Evolutionary conservation across 2,113 vertebrate genomes (phyloP), one percentile per base, ranked within the genome.

Genomic region (Hippocampus guttulatus): DNA sequence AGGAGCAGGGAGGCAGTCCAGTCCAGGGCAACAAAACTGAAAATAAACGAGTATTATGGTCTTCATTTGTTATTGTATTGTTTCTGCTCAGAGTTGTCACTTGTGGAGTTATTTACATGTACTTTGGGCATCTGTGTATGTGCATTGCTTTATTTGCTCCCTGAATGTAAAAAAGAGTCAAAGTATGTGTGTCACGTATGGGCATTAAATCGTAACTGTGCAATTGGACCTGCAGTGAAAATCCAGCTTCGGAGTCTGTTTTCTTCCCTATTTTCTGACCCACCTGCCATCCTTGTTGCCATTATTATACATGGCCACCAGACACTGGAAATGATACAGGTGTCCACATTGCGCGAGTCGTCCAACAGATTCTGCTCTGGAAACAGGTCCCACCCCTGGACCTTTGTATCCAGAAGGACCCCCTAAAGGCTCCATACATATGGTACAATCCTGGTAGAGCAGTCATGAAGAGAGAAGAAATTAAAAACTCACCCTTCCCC

Each of bases 261-360:
- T 61, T 7, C 58, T 18, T 18, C 2, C 18, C 57, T 30, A 60
- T 33, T 11, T 5, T 14, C n/a, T 10, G 15, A 70, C 75, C 18
- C 30, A 88, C 89, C 89, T 90, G 66, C 97, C 97, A n/a, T 98
- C 95, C 93, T 98, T 98, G 91, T 97, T 98, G 75, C 96, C 96
- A 0, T 97, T 98, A 85, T 96, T 97, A 86, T 98, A 98, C 96
- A 98, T 98, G 71, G 96, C 95, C 11, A 98, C 94, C 77, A 98
- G 88, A 80, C 96, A 98, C 89, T 96, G 94, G 72, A 95, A 88
- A 77, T 98, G 96, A 89, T 96, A 98, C 88, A 93, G 84, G 62
- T 98, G 96, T 68, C 95, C 91, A 0, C 96, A 98, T 66, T 93
- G 91, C 33, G 93, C 91, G 61, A 98, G 92, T 65, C 92, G 94